Evolutionary conservation across 1,140 invertebrate genomes (phyloP).

Genomic region (Cryptotermes secundus): DNA sequence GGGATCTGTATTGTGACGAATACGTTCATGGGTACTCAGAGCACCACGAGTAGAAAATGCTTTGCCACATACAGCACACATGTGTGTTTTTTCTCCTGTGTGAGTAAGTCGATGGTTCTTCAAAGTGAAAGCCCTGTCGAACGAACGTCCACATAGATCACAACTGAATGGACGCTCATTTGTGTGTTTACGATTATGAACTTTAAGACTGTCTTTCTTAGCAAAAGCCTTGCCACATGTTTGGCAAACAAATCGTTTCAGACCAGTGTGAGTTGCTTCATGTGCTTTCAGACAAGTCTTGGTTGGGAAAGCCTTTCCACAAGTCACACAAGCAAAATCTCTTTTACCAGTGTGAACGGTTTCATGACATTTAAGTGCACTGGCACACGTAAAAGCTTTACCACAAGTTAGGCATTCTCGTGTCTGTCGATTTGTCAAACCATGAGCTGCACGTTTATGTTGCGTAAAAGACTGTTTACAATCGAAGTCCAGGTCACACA

Average conservation of each 20-base stretch:
- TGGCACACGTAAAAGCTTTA: constrained; percentile 36
- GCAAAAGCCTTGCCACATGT: constrained; percentile 37
- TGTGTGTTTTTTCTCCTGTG: constrained; percentile 26
- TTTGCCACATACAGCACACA: constrained; percentile 32
- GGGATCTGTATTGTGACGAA: constrained; percentile 4
- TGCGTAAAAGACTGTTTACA: not conserved
- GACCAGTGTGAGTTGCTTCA: constrained; percentile 36
- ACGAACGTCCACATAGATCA: constrained; percentile 55
- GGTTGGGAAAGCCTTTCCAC: constrained; percentile 37
- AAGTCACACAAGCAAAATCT: constrained; percentile 37
- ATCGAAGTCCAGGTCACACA: constrained; percentile 7
- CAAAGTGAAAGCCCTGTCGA: constrained; percentile 57
- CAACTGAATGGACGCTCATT: constrained; percentile 38
- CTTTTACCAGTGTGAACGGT: constrained; percentile 38
- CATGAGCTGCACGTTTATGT: constrained; percentile 13
- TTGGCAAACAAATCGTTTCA: constrained; percentile 37
- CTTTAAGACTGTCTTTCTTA: constrained; percentile 38
- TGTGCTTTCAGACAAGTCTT: constrained; percentile 38
- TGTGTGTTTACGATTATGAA: constrained; percentile 38
- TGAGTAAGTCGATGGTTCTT: constrained; percentile 49
- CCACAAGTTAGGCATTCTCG: constrained; percentile 48
- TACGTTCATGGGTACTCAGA: constrained; percentile 26
- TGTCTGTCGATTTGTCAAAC: not conserved
- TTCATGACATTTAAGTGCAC: constrained; percentile 37
- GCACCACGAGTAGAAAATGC: constrained; percentile 30